These are phyloP conservation scores for Zenarchopterus dispar DNA, from an alignment of 2,797 vertebrate species.

Conservation along the genomic window DNA sequence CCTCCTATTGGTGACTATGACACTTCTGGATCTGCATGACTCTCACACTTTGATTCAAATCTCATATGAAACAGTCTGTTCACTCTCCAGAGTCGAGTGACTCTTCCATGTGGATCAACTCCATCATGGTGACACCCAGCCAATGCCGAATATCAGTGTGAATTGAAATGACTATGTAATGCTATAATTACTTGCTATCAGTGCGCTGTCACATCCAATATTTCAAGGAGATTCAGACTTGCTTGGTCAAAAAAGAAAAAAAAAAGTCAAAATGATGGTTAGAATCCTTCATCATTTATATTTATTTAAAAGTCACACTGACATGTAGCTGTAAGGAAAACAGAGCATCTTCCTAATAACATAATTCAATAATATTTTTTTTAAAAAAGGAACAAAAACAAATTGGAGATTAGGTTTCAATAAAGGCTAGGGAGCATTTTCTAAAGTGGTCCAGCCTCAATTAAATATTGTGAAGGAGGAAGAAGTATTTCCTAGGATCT, in stretches of 20 bases:
- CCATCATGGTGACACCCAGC: conserved; percentile 25
- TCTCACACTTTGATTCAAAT: not conserved
- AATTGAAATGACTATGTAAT: conserved; percentile 69
- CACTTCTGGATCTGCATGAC: no score
- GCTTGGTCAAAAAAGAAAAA: conserved; percentile 20
- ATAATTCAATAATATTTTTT: no score
- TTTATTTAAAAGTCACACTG: not conserved
- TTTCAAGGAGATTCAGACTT: conserved; percentile 51
- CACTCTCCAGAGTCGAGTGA: conserved; percentile 28
- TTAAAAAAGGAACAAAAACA: no score
- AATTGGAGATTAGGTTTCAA: no score
- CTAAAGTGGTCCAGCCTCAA: conserved; percentile 1
- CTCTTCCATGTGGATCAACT: conserved; percentile 33
- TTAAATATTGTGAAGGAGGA: conserved; percentile 8
- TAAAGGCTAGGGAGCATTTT: not conserved
- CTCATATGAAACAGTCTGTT: conserved; percentile 2
- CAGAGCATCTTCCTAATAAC: no score
- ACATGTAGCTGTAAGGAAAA: conserved; percentile 1
- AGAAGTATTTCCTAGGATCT: conserved; percentile 5
- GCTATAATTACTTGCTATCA: conserved; percentile 67
- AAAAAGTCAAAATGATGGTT: conserved; percentile 9
- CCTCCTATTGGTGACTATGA: not conserved
- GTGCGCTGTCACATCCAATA: conserved; percentile 75
- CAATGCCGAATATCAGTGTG: conserved; percentile 30
- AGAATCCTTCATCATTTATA: conserved; percentile 9